Evolutionary conservation across 1,140 invertebrate genomes (phyloP), one percentile per base, ranked within the genome.

Genomic region (Bombus huntii): DNA sequence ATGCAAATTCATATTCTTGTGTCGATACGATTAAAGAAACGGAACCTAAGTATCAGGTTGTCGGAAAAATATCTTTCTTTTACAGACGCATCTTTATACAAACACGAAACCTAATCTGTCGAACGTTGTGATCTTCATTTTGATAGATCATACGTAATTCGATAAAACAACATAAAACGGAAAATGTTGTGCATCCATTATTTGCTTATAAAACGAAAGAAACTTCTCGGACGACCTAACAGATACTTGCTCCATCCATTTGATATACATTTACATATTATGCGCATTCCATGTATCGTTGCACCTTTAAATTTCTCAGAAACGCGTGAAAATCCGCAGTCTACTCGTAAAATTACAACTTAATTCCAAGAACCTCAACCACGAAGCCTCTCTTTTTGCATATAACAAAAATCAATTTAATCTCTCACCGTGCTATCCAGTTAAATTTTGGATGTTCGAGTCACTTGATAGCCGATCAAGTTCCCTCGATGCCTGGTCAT

Each of bases 401-500:
- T 31, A 0, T 1, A n/a, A 44, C 0, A 15, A 18, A 12, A 44
- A 44, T 44, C 8, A 44, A 12, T 42, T 42, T 34, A 9, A 34
- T 22, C 8, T 73, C 15, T 31, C 71, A 44, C 37, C 71, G 2
- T 18, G 71, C 1, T 31, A 18, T 31, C 8, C 6, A 10, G 0
- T 0, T 22, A 73, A 18, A 73, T 44, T 22, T 42, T 31, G n/a
- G 39, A 73, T 22, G 71, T 10, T 3, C 39, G 13, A 73, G 15
- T 73, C 1, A 22, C 1, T 44, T 6, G 31, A 47, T 39, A 22
- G 37, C 15, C 42, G 70, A 28, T 31, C 57, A 81, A 37, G 79
- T 70, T 81, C 42, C 57, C 18, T 87, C 84, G 91, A 92, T 86
- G 92, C 86, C 79, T 93, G 92, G 92, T 92, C 91, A 93, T 92